These are phyloP conservation scores for Porites australiensis DNA, from an alignment of 64 coral and sea anemone species.

Conservation along the genomic window DNA sequence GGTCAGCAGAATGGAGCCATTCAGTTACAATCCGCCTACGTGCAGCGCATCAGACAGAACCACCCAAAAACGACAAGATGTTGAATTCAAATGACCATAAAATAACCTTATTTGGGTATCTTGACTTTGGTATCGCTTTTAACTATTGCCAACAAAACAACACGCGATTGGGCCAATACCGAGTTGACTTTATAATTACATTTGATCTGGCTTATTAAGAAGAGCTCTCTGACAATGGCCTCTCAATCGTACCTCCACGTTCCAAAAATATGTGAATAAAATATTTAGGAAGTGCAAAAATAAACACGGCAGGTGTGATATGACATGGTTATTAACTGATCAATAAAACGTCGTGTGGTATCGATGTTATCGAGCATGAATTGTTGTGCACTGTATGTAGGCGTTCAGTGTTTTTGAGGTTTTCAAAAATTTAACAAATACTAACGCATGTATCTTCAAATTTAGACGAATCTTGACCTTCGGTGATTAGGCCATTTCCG, in stretches of 20 bases:
- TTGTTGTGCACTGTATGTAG: not conserved
- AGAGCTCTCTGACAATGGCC: not conserved
- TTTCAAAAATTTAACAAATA: not conserved
- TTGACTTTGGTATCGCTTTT: conserved; percentile 18
- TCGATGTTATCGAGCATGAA: not conserved
- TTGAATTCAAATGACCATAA: not conserved
- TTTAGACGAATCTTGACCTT: no score
- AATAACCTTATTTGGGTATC: not conserved
- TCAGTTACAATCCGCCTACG: not conserved
- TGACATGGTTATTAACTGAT: not conserved
- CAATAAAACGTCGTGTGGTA: conserved; percentile 1
- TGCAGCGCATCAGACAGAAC: not conserved
- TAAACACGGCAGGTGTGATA: conserved; percentile 9
- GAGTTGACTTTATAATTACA: not conserved
- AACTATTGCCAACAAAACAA: conserved; percentile 1
- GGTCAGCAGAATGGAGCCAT: not conserved
- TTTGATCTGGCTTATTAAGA: not conserved
- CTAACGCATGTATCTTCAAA: no score
- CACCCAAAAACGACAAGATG: conserved; percentile 4
- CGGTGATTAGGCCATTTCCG: no score
- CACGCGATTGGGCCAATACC: not conserved
- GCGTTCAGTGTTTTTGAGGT: not conserved
- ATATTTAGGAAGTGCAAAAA: not conserved
- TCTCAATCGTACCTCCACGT: not conserved
- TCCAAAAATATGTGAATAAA: not conserved